Evolutionary conservation across 53 echinoderm and acorn worm species (phyloP).

Genomic region (Paracentrotus lividus): DNA sequence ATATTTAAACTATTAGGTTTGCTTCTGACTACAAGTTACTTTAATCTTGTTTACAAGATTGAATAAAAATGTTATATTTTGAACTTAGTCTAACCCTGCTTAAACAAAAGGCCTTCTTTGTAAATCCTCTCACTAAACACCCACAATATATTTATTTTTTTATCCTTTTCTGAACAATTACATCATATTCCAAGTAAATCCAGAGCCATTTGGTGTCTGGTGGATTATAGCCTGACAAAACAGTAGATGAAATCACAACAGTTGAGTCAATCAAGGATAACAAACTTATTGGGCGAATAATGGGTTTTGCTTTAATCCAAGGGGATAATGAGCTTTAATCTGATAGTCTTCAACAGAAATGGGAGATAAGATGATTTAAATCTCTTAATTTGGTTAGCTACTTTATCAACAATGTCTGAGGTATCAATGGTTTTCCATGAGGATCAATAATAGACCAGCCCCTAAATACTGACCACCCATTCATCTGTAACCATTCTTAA

Average conservation of each 20-base stretch:
- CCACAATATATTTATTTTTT: no score
- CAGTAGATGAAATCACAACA: neutral
- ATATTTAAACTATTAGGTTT: no score
- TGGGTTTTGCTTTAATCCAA: neutral
- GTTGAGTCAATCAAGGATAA: neutral
- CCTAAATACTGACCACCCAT: neutral
- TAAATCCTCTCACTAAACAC: neutral
- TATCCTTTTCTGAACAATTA: neutral
- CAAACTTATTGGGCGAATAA: neutral
- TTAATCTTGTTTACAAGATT: no score
- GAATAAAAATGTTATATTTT: no score
- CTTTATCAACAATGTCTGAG: neutral
- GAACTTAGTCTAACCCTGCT: neutral
- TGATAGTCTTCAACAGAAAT: neutral
- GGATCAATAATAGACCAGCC: neutral
- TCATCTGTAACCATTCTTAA: neutral
- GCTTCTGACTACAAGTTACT: no score
- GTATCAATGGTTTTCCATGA: neutral
- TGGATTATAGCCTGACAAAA: neutral
- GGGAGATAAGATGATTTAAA: slow-evolving; percentile 3
- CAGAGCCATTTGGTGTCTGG: neutral
- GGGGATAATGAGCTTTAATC: neutral
- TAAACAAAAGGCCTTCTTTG: neutral
- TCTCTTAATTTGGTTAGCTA: neutral
- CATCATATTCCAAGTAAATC: slow-evolving; percentile 10